These are phyloP conservation scores for Himalopsyche phryganea DNA, from an alignment of 1,140 invertebrate genomes.

Conservation along the genomic window DNA sequence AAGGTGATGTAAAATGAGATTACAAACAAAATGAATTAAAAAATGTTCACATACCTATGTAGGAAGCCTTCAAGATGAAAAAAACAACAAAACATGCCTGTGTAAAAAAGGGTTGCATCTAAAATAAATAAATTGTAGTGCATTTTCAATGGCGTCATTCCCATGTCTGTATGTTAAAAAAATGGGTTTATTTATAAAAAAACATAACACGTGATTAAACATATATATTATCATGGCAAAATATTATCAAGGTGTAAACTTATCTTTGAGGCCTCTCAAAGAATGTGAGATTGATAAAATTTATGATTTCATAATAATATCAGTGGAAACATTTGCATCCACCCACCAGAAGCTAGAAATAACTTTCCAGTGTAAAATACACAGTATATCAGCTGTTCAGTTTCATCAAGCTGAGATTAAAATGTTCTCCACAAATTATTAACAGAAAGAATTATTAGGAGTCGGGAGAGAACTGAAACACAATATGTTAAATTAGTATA, in stretches of 20 bases:
- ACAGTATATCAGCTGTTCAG: constrained; percentile 1
- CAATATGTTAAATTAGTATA: no score
- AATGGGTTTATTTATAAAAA: no score
- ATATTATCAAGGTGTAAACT: no score
- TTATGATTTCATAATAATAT: no score
- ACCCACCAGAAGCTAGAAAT: constrained; percentile 10
- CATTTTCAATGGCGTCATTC: constrained; percentile 4
- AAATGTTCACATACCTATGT: constrained; percentile 19
- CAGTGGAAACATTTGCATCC: not conserved
- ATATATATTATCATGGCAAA: no score
- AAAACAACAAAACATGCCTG: constrained; percentile 21
- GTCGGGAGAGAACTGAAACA: no score
- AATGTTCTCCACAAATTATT: no score
- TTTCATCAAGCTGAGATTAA: not conserved
- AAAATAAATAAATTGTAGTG: constrained; percentile 16
- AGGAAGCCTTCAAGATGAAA: constrained; percentile 18
- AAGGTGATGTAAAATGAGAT: constrained; percentile 24
- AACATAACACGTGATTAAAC: no score
- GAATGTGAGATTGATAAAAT: no score
- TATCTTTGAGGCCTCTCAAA: no score
- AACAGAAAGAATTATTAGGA: no score
- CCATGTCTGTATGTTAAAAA: not conserved
- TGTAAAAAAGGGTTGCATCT: constrained; percentile 11
- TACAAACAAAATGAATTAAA: constrained; percentile 25
- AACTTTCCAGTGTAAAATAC: not conserved